Evolutionary conservation across 2,888 invertebrate species (phyloP).

Genomic region (Masnerella sp.): DNA sequence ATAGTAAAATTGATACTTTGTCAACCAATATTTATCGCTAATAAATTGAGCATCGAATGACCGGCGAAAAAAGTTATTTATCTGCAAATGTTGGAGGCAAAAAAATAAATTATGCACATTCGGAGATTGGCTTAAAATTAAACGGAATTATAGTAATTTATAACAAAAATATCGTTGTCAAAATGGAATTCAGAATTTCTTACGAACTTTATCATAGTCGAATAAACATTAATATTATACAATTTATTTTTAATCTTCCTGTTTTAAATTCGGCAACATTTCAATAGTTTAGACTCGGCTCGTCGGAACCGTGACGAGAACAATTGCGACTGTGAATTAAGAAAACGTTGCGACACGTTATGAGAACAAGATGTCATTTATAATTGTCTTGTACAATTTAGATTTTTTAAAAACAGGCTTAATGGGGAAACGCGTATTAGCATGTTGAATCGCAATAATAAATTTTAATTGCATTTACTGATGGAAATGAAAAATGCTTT

Average conservation of each 20-base stretch:
- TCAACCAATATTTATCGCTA: not conserved
- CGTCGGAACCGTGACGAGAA: not conserved
- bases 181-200: too few relatives aligned
- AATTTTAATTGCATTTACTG: too few relatives aligned
- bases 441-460: too few relatives aligned
- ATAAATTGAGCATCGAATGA: not conserved
- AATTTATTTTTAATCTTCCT: not conserved
- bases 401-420: not conserved
- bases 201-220: too few relatives aligned
- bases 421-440: too few relatives aligned
- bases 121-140: not conserved
- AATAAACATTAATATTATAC: too few relatives aligned
- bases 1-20: conserved; percentile 1
- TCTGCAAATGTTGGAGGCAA: not conserved
- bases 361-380: conserved; percentile 6
- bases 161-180: too few relatives aligned
- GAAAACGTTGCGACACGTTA: conserved; percentile 6
- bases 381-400: not conserved
- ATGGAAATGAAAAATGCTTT: too few relatives aligned
- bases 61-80: not conserved
- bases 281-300: not conserved
- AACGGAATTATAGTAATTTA: not conserved
- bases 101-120: not conserved
- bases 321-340: not conserved
- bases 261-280: not conserved